Conservation (phyloP, 2,888 invertebrate species). For the Pycnomerus fuliginosus region DNA sequence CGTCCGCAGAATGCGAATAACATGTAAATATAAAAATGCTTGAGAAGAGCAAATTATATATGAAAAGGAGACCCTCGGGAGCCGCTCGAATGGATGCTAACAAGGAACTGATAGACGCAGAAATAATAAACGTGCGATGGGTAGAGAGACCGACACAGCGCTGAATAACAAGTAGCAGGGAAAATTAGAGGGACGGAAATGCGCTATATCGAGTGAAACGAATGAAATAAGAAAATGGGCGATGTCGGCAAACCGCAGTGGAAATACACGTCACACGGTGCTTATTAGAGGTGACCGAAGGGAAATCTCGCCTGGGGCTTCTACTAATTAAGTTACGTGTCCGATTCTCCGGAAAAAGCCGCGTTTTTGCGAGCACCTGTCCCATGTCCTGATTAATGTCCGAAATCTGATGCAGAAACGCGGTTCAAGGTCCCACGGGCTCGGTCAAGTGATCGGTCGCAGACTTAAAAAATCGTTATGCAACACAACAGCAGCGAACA, state of each 20-base stretch:
- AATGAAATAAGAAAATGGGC: conserved; percentile 36
- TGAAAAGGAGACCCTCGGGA: conserved; percentile 36
- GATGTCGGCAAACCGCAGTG: conserved; percentile 28
- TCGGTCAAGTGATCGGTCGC: too few relatives aligned
- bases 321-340: conserved; percentile 1
- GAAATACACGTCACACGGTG: conserved; percentile 29
- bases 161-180: conserved; percentile 47
- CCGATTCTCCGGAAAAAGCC: too few relatives aligned
- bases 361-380: too few relatives aligned
- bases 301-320: neutral
- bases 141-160: conserved; percentile 29
- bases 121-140: conserved; percentile 44
- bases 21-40: conserved; percentile 45
- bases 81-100: conserved; percentile 43
- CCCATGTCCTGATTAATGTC: too few relatives aligned
- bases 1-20: conserved; percentile 37
- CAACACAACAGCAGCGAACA: conserved; percentile 12
- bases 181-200: conserved; percentile 43
- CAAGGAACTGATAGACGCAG: conserved; percentile 48
- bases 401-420: too few relatives aligned
- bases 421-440: too few relatives aligned
- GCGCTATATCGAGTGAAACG: conserved; percentile 41
- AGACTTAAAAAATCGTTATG: neutral
- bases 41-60: conserved; percentile 42
- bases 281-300: conserved; percentile 28